These are phyloP conservation scores for Pangasius krempfi DNA, from an alignment of 2,797 vertebrate species.

Conservation along the genomic window DNA sequence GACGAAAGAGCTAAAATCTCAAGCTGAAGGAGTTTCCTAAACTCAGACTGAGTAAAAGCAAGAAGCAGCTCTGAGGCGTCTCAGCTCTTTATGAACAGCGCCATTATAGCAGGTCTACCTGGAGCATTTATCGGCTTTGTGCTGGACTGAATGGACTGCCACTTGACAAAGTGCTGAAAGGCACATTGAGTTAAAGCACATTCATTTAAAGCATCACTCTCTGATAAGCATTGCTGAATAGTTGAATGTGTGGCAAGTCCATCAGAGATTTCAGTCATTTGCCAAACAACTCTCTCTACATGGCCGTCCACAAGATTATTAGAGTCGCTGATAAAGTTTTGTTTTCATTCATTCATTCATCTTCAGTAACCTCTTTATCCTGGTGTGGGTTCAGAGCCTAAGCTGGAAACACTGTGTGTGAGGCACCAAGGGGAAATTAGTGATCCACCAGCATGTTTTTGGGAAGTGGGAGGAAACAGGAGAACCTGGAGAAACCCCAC, in stretches of 20 bases:
- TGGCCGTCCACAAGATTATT: neutral
- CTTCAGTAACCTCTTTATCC: neutral
- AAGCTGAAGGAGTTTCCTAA: conserved; percentile 4
- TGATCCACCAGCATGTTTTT: neutral
- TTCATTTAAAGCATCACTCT: neutral
- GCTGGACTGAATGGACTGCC: conserved; percentile 11
- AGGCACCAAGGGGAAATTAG: neutral
- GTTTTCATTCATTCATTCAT: neutral
- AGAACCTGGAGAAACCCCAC: neutral
- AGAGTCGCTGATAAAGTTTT: neutral
- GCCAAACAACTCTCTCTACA: neutral
- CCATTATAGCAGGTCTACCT: conserved; percentile 22
- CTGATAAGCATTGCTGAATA: conserved; percentile 2
- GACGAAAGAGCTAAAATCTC: neutral
- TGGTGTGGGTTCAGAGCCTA: neutral
- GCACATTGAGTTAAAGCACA: conserved; percentile 12
- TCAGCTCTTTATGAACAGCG: conserved; percentile 14
- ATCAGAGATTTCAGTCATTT: conserved; percentile 13
- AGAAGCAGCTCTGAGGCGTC: neutral
- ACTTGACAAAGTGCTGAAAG: conserved; percentile 23
- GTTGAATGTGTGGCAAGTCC: neutral
- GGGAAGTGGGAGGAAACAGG: neutral
- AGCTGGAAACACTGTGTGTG: neutral
- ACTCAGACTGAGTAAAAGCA: neutral
- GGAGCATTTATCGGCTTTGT: neutral